Conservation (phyloP, 2,797 vertebrate genomes). For the Premnoplex brunnescens region DNA sequence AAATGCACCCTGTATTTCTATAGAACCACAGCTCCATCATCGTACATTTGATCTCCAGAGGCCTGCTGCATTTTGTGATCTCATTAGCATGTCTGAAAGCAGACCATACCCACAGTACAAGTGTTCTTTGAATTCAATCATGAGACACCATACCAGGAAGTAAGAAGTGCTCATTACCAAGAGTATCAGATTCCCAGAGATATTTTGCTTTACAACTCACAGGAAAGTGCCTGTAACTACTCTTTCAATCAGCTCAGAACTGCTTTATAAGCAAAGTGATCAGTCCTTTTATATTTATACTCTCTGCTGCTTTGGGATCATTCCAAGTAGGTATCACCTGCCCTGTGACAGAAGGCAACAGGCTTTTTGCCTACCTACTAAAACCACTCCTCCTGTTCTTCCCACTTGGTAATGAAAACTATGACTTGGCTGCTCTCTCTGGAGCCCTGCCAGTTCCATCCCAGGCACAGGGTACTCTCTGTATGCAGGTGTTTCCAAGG, state of each 20-base stretch:
- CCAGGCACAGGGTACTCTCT: neutral
- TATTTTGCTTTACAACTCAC: neutral
- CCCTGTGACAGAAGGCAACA: neutral
- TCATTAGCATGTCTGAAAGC: neutral
- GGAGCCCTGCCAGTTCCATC: neutral
- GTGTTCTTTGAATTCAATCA: neutral
- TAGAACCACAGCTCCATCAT: rapidly evolving
- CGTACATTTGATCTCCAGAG: neutral
- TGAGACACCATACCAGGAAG: rapidly evolving
- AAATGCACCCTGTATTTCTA: rapidly evolving
- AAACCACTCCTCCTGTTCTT: neutral
- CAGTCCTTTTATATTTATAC: neutral
- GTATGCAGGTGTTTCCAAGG: neutral
- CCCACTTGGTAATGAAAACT: neutral
- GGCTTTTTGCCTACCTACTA: neutral
- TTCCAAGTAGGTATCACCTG: neutral
- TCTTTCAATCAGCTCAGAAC: neutral
- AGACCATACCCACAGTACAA: neutral
- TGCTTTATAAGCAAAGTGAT: neutral
- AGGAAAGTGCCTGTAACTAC: neutral
- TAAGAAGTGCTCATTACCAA: neutral
- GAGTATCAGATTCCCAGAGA: neutral
- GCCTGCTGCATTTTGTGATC: neutral
- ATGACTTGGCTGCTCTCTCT: neutral
- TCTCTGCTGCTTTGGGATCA: neutral